Percentiles rank a stretch among this genome's conserved stretches.
These are phyloP conservation scores for Heterodera schachtii DNA, from an alignment of 1,140 invertebrate genomes.

Conservation along the genomic window DNA sequence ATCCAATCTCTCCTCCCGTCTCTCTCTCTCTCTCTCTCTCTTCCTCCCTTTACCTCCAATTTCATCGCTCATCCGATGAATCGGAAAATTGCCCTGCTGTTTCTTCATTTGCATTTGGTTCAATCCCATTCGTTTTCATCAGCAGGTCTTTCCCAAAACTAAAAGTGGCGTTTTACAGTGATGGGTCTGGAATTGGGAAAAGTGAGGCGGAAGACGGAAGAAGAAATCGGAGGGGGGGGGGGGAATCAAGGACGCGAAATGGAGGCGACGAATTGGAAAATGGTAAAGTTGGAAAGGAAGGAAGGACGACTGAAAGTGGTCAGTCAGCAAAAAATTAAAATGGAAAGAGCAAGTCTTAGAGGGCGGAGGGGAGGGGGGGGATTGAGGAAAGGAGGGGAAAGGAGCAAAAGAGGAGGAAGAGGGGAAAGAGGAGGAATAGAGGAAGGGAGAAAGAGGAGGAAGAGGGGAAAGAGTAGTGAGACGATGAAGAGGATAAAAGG, in stretches of 20 bases:
- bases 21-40: background rate
- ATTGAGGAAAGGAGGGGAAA: background rate
- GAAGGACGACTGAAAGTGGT: background rate
- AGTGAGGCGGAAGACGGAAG: background rate
- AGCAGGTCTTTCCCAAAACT: background rate
- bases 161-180: slow-evolving; percentile 14
- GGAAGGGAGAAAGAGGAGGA: too few species aligned
- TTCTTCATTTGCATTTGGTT: background rate
- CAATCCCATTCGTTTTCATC: slow-evolving; percentile 6
- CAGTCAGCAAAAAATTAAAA: background rate
- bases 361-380: background rate
- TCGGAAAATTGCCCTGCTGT: slow-evolving; percentile 1
- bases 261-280: background rate
- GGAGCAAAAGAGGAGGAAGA: too few species aligned
- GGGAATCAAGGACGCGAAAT: background rate
- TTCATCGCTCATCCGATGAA: background rate
- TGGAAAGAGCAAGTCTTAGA: too few species aligned
- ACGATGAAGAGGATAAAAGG: background rate
- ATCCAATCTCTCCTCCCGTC: background rate
- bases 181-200: background rate
- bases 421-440: too few species aligned
- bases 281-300: background rate
- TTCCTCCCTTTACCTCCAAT: background rate
- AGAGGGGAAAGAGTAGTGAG: too few species aligned
- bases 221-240: too few species aligned